Evolutionary conservation across 2,888 invertebrate genomes (phyloP).

Genomic region (Matsumyia berberina): DNA sequence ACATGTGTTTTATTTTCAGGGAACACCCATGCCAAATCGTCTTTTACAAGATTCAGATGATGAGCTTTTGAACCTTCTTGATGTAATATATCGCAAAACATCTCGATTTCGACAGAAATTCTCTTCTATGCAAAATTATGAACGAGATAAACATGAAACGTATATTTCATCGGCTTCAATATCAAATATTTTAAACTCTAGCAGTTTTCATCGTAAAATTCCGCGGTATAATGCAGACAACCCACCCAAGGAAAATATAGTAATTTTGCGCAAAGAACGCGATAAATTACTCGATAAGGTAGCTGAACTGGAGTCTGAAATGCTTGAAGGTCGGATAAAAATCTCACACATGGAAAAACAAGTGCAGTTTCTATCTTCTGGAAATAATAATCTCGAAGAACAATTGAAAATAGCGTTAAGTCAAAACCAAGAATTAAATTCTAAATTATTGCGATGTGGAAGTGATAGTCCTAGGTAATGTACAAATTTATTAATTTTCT

Average conservation of each 20-base stretch:
- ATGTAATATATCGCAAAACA: constrained; percentile 93
- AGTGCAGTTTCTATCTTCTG: constrained; percentile 86
- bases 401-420: constrained; percentile 86
- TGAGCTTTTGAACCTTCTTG: constrained; percentile 93
- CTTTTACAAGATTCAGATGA: constrained; percentile 87
- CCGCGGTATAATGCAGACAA: constrained; percentile 82
- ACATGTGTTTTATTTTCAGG: constrained; percentile 77
- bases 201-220: constrained; percentile 81
- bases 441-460: constrained; percentile 84
- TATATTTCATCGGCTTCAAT: constrained; percentile 69
- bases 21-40: constrained; percentile 82
- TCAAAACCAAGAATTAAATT: constrained; percentile 86
- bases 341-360: constrained; percentile 88
- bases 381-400: constrained; percentile 87
- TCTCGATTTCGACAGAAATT: constrained; percentile 89
- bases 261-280: constrained; percentile 89
- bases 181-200: constrained; percentile 62
- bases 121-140: constrained; percentile 86
- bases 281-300: constrained; percentile 90
- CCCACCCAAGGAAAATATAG: constrained; percentile 86
- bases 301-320: constrained; percentile 91
- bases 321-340: constrained; percentile 87
- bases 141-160: constrained; percentile 80
- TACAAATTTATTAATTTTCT: constrained; percentile 28
- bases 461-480: constrained; percentile 83